phyloP scores from a whole-genome alignment of 2,797 vertebrate species.

The Erpetoichthys calabaricus region DNA sequence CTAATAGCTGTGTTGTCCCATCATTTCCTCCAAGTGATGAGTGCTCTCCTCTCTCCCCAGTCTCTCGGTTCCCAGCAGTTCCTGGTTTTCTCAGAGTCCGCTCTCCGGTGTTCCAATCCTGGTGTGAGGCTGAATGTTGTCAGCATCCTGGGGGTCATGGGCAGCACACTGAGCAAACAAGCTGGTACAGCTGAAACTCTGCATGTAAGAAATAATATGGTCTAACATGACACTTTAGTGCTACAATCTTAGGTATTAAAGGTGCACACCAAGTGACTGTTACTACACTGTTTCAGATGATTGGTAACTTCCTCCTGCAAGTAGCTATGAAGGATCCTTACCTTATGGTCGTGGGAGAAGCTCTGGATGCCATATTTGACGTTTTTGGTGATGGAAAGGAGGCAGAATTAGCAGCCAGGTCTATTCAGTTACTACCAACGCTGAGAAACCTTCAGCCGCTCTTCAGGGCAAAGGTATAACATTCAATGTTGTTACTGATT shows the following conservation, averaged over 20 bases:
- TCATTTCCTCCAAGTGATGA: too few relatives aligned
- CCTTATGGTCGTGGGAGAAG: conserved; percentile 82
- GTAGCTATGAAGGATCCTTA: conserved; percentile 66
- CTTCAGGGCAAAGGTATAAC: conserved; percentile 76
- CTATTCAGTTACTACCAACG: conserved; percentile 62
- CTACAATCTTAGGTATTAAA: too few relatives aligned
- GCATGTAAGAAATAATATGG: conserved; percentile 54
- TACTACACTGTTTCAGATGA: conserved; percentile 47
- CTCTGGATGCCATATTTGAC: conserved; percentile 86
- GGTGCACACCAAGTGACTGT: too few relatives aligned
- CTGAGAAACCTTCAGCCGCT: conserved; percentile 80
- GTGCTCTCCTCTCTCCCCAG: conserved; percentile 33
- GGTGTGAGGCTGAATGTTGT: conserved; percentile 77
- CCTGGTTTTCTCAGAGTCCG: conserved; percentile 70
- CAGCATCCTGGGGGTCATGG: conserved; percentile 85
- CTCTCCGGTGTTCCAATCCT: conserved; percentile 54
- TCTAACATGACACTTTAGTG: background rate
- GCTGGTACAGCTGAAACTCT: conserved; percentile 62
- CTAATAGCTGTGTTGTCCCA: too few relatives aligned
- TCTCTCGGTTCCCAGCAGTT: conserved; percentile 80
- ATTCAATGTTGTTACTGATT: too few relatives aligned
- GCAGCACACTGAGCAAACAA: conserved; percentile 75
- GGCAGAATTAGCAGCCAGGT: conserved; percentile 66
- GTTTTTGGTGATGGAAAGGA: conserved; percentile 90
- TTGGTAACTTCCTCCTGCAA: conserved; percentile 76